Conservation (phyloP, 2,797 vertebrate genomes). For the Orestias chungarensis region DNA sequence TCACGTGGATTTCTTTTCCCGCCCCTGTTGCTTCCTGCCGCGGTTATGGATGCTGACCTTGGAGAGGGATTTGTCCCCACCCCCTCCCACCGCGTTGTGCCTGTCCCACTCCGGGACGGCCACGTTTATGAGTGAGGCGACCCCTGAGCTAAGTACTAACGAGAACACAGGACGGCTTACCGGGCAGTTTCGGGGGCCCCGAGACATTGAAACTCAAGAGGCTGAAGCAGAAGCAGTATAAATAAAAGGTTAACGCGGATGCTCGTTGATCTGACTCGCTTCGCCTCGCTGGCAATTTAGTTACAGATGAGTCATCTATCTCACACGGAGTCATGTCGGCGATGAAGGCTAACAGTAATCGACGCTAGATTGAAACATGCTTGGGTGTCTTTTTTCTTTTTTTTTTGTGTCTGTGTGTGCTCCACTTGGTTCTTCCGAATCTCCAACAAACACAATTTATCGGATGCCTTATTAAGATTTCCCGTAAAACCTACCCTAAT, state of each 20-base stretch:
- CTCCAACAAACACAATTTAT: neutral
- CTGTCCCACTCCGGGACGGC: slow-evolving; percentile 50
- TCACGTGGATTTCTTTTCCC: slow-evolving; percentile 23
- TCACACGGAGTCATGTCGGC: slow-evolving; percentile 29
- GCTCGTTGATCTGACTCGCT: slow-evolving; percentile 41
- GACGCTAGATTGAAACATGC: neutral
- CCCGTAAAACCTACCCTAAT: neutral
- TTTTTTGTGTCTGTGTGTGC: neutral
- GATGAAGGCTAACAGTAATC: slow-evolving; percentile 28
- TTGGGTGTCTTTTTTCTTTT: slow-evolving; percentile 2
- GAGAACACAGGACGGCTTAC: slow-evolving; percentile 39
- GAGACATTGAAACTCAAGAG: too few species aligned
- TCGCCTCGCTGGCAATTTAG: slow-evolving; percentile 42
- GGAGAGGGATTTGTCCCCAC: slow-evolving; percentile 60
- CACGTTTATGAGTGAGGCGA: slow-evolving; percentile 71
- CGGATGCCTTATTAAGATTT: slow-evolving; percentile 7
- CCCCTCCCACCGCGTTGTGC: slow-evolving; percentile 29
- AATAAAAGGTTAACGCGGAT: slow-evolving; percentile 29
- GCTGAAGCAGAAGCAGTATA: neutral
- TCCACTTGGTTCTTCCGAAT: neutral
- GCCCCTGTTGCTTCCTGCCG: slow-evolving; percentile 36
- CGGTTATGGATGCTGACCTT: slow-evolving; percentile 62
- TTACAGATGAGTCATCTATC: slow-evolving; percentile 31
- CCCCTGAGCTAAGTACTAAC: slow-evolving; percentile 65
- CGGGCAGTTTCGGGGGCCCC: too few species aligned